Percentiles rank a stretch among this genome's conserved stretches.
Conservation (phyloP, 2,888 invertebrate species). For the Drosophila lutescens region DNA sequence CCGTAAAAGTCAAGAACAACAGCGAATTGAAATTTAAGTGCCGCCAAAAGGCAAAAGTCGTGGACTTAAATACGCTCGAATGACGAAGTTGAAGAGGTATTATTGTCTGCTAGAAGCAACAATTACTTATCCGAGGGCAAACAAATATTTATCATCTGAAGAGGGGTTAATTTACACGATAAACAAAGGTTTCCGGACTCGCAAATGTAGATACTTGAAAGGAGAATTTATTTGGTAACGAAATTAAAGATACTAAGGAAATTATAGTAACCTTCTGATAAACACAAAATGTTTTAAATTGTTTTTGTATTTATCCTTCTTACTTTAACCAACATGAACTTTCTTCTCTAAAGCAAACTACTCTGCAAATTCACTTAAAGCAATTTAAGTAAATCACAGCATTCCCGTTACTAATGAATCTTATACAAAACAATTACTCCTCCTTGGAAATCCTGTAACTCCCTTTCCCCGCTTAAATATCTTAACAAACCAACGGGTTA, state of each 20-base stretch:
- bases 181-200: too few relatives aligned
- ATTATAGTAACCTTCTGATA: too few relatives aligned
- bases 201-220: too few relatives aligned
- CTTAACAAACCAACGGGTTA: conserved; percentile 9
- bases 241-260: too few relatives aligned
- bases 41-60: conserved; percentile 41
- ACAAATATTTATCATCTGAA: conserved; percentile 6
- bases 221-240: too few relatives aligned
- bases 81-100: conserved; percentile 1
- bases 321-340: neutral
- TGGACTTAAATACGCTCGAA: conserved; percentile 14
- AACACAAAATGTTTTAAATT: too few relatives aligned
- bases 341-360: neutral
- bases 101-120: conserved; percentile 10
- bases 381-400: neutral
- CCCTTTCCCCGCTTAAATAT: conserved; percentile 3
- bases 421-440: conserved; percentile 10
- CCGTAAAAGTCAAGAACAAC: conserved; percentile 57
- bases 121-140: conserved; percentile 22
- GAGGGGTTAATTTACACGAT: conserved; percentile 7
- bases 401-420: neutral
- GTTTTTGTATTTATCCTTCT: neutral
- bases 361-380: neutral
- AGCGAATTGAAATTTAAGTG: conserved; percentile 45
- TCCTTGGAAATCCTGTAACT: conserved; percentile 11